phyloP scores from a whole-genome alignment of 2,888 invertebrate genomes.

The Hyles lineata region DNA sequence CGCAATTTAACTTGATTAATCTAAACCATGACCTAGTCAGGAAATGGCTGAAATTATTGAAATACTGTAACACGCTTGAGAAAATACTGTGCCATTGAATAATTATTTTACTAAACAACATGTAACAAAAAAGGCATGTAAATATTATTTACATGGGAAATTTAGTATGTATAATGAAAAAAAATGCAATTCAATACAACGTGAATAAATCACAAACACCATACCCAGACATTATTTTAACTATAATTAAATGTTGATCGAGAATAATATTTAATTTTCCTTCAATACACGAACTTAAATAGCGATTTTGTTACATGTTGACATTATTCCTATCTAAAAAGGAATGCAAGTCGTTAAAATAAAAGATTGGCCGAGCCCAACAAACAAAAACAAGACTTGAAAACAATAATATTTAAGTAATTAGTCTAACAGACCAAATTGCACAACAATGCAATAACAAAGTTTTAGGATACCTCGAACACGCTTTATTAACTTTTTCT shows the following conservation, averaged over 20 bases:
- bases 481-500: neutral
- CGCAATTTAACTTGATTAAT: neutral
- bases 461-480: neutral
- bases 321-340: neutral
- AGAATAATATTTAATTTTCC: no score
- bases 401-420: neutral
- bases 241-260: no score
- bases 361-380: neutral
- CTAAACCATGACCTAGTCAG: neutral
- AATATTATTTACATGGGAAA: neutral
- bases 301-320: neutral
- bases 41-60: neutral
- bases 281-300: neutral
- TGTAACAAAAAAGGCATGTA: neutral
- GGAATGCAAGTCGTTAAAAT: constrained; percentile 15
- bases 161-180: neutral
- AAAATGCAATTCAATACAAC: neutral
- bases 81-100: constrained; percentile 1
- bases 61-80: neutral
- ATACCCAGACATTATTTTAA: no score
- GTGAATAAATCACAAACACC: no score
- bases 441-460: neutral
- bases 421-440: neutral
- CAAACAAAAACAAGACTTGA: neutral
- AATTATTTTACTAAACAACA: neutral